Evolutionary conservation across 2,113 vertebrate species (phyloP).

Genomic region (Odontesthes bonariensis): DNA sequence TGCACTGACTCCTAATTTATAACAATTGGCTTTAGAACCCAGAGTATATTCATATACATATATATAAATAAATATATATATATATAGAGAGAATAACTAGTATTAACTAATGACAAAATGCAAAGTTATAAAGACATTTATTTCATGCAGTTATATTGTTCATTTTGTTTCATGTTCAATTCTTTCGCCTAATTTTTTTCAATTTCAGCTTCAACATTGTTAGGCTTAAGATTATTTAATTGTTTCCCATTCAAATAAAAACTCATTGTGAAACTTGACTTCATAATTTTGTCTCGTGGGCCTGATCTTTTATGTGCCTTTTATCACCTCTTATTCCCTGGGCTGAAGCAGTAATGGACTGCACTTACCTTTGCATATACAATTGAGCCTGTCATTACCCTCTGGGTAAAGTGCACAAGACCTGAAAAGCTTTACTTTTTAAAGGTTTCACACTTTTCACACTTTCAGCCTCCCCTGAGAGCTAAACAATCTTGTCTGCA

Average conservation of each 20-base stretch:
- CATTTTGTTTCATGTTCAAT: too few relatives aligned
- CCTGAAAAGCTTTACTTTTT: conserved; percentile 14
- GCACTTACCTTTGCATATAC: conserved; percentile 13
- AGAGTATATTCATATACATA: too few relatives aligned
- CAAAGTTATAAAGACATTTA: too few relatives aligned
- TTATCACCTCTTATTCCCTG: background rate
- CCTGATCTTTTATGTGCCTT: background rate
- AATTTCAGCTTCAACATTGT: too few relatives aligned
- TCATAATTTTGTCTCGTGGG: background rate
- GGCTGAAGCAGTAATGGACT: conserved; percentile 2
- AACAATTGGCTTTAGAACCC: too few relatives aligned
- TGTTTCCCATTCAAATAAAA: background rate
- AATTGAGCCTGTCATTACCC: conserved; percentile 10
- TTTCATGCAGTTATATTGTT: too few relatives aligned
- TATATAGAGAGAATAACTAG: too few relatives aligned
- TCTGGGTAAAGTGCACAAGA: conserved; percentile 12
- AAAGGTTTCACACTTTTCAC: conserved; percentile 23
- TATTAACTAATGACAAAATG: too few relatives aligned
- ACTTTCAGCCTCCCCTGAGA: conserved; percentile 17
- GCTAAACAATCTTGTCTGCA: background rate
- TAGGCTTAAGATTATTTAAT: background rate
- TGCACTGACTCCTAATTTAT: too few relatives aligned
- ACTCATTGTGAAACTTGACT: background rate
- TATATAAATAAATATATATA: too few relatives aligned
- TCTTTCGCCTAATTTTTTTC: too few relatives aligned